phyloP scores from a whole-genome alignment of 2,113 vertebrate species.

The Beaufortia kweichowensis region DNA sequence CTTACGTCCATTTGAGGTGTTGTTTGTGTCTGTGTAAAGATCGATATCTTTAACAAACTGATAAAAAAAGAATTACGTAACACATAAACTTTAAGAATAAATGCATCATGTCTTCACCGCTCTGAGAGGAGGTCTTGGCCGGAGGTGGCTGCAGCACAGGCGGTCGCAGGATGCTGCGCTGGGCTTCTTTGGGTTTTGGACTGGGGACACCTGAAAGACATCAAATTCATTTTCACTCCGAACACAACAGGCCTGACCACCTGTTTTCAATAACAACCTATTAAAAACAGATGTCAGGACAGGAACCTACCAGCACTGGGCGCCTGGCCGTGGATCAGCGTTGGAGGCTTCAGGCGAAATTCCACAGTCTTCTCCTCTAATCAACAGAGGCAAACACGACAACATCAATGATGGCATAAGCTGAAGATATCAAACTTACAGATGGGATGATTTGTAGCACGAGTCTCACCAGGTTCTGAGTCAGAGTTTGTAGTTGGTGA shows the following conservation, averaged over 20 bases:
- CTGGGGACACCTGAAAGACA: slow-evolving; percentile 78
- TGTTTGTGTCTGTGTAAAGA: slow-evolving; percentile 28
- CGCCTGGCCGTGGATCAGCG: slow-evolving; percentile 86
- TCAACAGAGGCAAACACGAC: slow-evolving; percentile 42
- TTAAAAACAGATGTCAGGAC: slow-evolving; percentile 12
- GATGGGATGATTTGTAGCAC: not conserved
- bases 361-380: slow-evolving; percentile 84
- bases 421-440: too few relatives aligned
- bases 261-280: too few relatives aligned
- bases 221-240: not conserved
- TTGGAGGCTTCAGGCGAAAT: slow-evolving; percentile 84
- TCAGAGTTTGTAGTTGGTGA: slow-evolving; percentile 79
- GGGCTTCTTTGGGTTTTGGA: slow-evolving; percentile 86
- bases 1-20: slow-evolving; percentile 80
- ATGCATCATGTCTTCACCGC: slow-evolving; percentile 64
- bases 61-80: too few relatives aligned
- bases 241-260: not conserved
- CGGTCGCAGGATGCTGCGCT: slow-evolving; percentile 82
- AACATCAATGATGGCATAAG: not conserved
- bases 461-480: slow-evolving; percentile 76
- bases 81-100: not conserved
- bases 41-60: not conserved
- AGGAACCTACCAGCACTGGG: slow-evolving; percentile 80
- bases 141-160: slow-evolving; percentile 81
- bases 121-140: slow-evolving; percentile 71